phyloP scores from a whole-genome alignment of 2,888 invertebrate genomes.

The Scelioninae gen. 1 region DNA sequence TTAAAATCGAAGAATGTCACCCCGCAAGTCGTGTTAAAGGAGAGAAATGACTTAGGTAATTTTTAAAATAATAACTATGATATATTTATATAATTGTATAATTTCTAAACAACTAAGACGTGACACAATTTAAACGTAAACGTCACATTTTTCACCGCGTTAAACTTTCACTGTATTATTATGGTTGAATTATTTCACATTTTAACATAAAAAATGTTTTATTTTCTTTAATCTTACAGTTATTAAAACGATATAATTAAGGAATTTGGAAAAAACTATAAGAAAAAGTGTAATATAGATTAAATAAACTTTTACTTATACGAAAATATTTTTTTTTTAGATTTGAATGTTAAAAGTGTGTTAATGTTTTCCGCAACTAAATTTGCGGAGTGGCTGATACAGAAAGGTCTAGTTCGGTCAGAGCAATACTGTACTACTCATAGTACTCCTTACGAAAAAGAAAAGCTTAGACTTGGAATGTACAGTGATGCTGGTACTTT shows the following conservation, averaged over 20 bases:
- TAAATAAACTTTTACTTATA: too few species aligned
- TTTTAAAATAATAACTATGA: too few species aligned
- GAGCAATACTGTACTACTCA: constrained; percentile 92
- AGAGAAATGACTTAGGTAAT: constrained; percentile 84
- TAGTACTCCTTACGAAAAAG: constrained; percentile 83
- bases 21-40: constrained; percentile 79
- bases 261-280: too few species aligned
- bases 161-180: too few species aligned
- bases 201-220: too few species aligned
- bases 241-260: too few species aligned
- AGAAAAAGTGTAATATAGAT: too few species aligned
- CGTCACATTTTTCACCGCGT: too few species aligned
- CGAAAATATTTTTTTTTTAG: constrained; percentile 81
- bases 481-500: constrained; percentile 94
- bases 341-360: constrained; percentile 92
- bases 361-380: constrained; percentile 92
- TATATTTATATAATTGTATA: neutral
- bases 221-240: too few species aligned
- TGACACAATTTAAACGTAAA: too few species aligned
- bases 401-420: constrained; percentile 91
- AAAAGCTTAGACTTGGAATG: constrained; percentile 92
- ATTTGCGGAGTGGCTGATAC: constrained; percentile 95
- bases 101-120: too few species aligned
- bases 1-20: constrained; percentile 88
- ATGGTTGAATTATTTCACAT: too few species aligned